Evolutionary conservation across 2,797 vertebrate genomes (phyloP).

Genomic region (Syngnathus rostellatus): DNA sequence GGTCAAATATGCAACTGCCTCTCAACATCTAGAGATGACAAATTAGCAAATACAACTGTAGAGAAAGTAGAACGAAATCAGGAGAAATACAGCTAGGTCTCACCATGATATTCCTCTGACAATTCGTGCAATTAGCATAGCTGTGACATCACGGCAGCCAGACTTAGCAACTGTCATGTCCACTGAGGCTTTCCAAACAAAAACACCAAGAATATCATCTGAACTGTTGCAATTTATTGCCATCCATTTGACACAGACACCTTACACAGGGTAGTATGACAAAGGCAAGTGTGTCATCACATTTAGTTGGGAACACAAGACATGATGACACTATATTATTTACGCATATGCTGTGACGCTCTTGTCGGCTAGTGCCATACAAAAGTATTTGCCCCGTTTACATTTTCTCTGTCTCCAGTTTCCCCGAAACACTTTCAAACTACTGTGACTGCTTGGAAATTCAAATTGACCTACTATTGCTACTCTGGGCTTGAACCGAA

Average conservation of each 20-base stretch:
- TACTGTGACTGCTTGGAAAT: background rate
- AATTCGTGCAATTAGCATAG: background rate
- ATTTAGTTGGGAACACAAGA: background rate
- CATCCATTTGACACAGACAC: background rate
- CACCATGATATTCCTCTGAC: slow-evolving; percentile 2
- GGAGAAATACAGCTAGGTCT: background rate
- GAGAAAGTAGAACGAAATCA: background rate
- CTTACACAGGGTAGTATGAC: background rate
- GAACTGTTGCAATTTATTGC: background rate
- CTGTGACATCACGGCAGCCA: background rate
- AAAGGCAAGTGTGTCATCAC: background rate
- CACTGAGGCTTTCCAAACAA: background rate
- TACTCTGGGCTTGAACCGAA: background rate
- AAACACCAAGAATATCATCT: background rate
- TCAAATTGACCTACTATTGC: background rate
- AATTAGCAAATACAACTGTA: background rate
- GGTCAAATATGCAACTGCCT: background rate
- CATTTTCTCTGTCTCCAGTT: too few species aligned
- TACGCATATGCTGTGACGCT: background rate
- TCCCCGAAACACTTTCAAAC: too few species aligned
- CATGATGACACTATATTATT: background rate
- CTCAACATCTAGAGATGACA: background rate
- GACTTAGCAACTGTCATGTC: too few species aligned
- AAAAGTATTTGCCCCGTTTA: too few species aligned
- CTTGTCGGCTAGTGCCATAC: background rate